A percentile compares a stretch with the other conserved stretches of the same genome.
phyloP scores from a whole-genome alignment of 2,888 invertebrate genomes.

The Drosophila mimetica region DNA sequence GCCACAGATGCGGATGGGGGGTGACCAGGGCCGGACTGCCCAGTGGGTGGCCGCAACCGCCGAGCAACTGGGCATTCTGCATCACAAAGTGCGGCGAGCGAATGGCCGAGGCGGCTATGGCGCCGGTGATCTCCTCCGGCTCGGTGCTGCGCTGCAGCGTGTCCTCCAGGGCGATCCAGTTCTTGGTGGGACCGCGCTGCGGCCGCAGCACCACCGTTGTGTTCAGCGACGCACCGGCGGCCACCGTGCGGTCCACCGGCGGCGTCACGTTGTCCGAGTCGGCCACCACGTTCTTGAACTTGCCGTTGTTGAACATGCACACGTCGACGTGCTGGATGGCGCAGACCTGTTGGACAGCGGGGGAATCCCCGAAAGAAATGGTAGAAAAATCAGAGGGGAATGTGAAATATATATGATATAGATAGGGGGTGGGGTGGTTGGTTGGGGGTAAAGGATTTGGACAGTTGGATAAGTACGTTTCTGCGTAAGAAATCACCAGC shows the following conservation, averaged over 20 bases:
- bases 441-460: too few species aligned
- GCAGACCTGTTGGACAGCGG: slow-evolving; percentile 87
- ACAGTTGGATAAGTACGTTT: neutral
- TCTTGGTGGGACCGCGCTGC: slow-evolving; percentile 91
- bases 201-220: slow-evolving; percentile 89
- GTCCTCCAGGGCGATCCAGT: slow-evolving; percentile 96
- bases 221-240: slow-evolving; percentile 87
- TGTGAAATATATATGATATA: too few species aligned
- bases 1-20: slow-evolving; percentile 36
- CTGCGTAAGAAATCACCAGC: too few species aligned
- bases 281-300: slow-evolving; percentile 96
- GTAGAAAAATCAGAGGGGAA: neutral
- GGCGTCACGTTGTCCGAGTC: slow-evolving; percentile 86
- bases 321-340: slow-evolving; percentile 96
- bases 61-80: slow-evolving; percentile 62
- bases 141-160: slow-evolving; percentile 90
- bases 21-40: slow-evolving; percentile 68
- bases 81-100: slow-evolving; percentile 82
- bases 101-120: slow-evolving; percentile 86
- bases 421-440: too few species aligned
- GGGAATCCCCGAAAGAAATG: neutral
- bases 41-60: slow-evolving; percentile 46
- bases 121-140: slow-evolving; percentile 85
- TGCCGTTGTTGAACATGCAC: slow-evolving; percentile 97
- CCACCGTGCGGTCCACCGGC: slow-evolving; percentile 84